phyloP scores from a whole-genome alignment of 2,113 vertebrate genomes.

The Mohoua ochrocephala region DNA sequence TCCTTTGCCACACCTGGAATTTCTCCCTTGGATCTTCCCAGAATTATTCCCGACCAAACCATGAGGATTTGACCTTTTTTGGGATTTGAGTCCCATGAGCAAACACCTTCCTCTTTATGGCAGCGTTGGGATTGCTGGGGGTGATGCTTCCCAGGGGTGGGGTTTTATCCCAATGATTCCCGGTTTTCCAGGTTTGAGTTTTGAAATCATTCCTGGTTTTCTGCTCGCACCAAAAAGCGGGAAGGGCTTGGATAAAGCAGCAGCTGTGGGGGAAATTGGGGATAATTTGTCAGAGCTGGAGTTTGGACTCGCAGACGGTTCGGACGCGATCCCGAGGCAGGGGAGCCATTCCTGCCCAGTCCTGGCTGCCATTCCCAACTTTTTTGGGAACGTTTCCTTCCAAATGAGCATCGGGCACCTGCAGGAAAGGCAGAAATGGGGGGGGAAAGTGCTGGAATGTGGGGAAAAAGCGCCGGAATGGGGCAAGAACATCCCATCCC shows the following conservation, averaged over 20 bases:
- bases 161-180: not conserved
- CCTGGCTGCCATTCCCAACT: fast-evolving
- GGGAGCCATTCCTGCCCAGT: not conserved
- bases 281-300: not conserved
- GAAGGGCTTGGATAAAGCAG: not conserved
- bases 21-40: not conserved
- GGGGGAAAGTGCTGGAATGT: not conserved
- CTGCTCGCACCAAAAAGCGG: not conserved
- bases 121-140: fast-evolving
- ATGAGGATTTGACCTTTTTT: not conserved
- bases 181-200: not conserved
- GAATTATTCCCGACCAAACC: not conserved
- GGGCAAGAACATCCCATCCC: too few species aligned
- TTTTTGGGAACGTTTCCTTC: not conserved
- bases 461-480: not conserved
- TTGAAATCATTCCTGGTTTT: not conserved
- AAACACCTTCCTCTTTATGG: fast-evolving
- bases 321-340: fast-evolving
- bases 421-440: not conserved
- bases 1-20: not conserved
- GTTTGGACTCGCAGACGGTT: not conserved
- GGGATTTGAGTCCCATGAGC: fast-evolving
- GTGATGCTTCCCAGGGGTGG: not conserved
- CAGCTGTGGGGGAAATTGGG: not conserved
- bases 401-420: not conserved